Conservation (phyloP, 2,113 vertebrate genomes). For the Crotalus tigris region DNA sequence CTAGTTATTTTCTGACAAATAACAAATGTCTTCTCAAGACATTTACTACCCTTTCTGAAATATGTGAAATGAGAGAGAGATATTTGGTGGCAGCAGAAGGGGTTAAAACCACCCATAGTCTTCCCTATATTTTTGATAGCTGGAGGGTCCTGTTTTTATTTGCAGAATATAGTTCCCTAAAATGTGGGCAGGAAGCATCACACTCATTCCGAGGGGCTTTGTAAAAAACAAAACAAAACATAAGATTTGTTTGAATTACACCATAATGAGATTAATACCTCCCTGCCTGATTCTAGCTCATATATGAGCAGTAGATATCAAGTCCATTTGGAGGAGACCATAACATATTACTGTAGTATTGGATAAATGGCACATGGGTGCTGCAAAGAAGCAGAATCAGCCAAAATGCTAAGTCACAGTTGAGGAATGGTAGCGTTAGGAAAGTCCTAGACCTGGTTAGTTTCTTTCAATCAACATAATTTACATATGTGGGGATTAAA, state of each 20-base stretch:
- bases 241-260: too few relatives aligned
- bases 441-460: not conserved
- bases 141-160: not conserved
- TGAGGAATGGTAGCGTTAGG: not conserved
- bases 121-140: not conserved
- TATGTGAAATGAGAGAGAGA: not conserved
- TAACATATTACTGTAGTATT: too few relatives aligned
- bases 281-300: too few relatives aligned
- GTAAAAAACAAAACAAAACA: too few relatives aligned
- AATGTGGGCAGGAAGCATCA: too few relatives aligned
- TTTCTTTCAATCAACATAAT: not conserved
- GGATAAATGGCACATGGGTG: too few relatives aligned
- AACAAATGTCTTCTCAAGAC: not conserved
- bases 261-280: too few relatives aligned
- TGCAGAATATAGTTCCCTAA: too few relatives aligned
- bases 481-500: not conserved
- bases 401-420: not conserved
- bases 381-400: not conserved
- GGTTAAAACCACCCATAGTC: not conserved
- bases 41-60: not conserved
- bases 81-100: not conserved
- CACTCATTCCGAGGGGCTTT: too few relatives aligned
- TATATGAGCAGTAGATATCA: too few relatives aligned
- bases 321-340: too few relatives aligned
- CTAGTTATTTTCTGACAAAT: not conserved